Base-by-base conservation (phyloP, 2,888 invertebrate species). In the Charanyca ferruginea region DNA sequence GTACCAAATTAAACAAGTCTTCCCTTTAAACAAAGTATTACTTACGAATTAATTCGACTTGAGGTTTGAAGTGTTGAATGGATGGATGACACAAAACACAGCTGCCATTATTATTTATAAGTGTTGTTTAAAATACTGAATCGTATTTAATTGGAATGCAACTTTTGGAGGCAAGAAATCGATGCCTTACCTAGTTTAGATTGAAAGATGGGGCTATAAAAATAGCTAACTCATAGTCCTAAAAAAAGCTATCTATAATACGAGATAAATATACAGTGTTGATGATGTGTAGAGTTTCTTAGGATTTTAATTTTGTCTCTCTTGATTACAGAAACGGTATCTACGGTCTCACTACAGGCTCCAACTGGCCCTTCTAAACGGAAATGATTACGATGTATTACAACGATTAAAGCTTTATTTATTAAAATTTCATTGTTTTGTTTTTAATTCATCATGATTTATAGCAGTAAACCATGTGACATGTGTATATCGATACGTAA, bases 301-400 rank as follows among this genome's bases (percentile, higher is more conserved):
- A 32, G 2, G 3, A 16, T 16, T 25, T 25, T 11, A 41, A 61
- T 48, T 23, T 38, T 45, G 0, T 38, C 4, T 64, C 8, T 72
- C 25, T 32, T 51, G 2, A 8, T 68, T 64, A 16, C 73, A 68
- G 67, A 72, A 72, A 72, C 23, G 67, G 67, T 32, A 68, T 68
- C 64, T 68, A 35, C 41, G 73, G 67, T 32, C 67, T 68, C 25
- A 13, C 2, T 9, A 68, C 67, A 25, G 32, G 45, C 7, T 0
- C 73, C 18, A 72, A 0, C 51, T 68, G 67, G 67, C 67, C 67
- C 16, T 68, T 52, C 73, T 68, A 52, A 68, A 32, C n/a, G n/a
- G 7, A 73, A 1, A 22, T 4, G n/a, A 47, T 51, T 23, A 64
- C 4, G 16, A 35, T 52, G n/a, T 20, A 38, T 5, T 72, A 9